Base-by-base conservation (phyloP, 2,888 invertebrate genomes). In the Andricus quercusramuli region DNA sequence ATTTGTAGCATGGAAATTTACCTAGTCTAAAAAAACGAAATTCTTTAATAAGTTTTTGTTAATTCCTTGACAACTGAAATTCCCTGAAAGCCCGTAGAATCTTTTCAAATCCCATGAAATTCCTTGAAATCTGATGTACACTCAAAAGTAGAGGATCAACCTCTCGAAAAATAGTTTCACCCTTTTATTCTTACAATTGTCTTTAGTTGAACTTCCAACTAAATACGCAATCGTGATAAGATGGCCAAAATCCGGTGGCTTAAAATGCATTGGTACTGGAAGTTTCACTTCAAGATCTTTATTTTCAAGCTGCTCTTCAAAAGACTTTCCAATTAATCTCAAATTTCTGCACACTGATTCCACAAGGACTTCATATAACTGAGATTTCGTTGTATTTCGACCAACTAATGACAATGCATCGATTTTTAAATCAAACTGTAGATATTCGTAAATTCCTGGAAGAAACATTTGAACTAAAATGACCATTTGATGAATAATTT, bases 161-260 rank as follows among this genome's bases (percentile, higher is more conserved):
- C 41, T 13, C 41, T 4, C 68, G 74, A 41, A n/a, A 79, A 59
- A 78, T 47, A 67, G 22, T 17, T 74, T 67, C 22, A 77, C 74
- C 47, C 59, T 41, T 56, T 11, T 20, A 67, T 64, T 90, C 94
- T 94, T 94, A 96, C 96, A 94, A 90, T 96, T 94, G 85, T 95
- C 94, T 83, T 95, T 95, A 89, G 97, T 96, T 6, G 95, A 93
- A 74, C 95, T 93, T 80, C 94, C 94, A 88, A 94, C 94, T 22
- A 96, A 95, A 90, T 97, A 96, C 66, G 96, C 94, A 85, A 96
- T 94, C 15, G 97, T 96, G 29, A 98, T 91, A 87, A 97, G 96
- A 92, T 97, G 97, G 1, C 96, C 96, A 87, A 96, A 94, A 84
- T 95, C 94, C 83, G 93, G 91, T 17, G 96, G 96, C 84, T 95